phyloP scores from a whole-genome alignment of 2,888 invertebrate genomes.

The Cinara cedri region DNA sequence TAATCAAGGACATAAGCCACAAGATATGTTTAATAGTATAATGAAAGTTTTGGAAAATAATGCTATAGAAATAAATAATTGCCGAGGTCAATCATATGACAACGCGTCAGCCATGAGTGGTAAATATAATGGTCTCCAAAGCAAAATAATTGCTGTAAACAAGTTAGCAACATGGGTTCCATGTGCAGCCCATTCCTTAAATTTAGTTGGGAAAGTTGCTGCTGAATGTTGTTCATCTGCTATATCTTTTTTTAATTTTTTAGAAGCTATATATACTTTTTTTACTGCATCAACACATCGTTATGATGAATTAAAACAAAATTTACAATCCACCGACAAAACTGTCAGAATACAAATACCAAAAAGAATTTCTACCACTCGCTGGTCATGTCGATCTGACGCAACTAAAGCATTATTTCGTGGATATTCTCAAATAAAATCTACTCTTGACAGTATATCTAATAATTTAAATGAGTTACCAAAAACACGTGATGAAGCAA shows the following conservation, averaged over 20 bases:
- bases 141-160: constrained; percentile 61
- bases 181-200: too few relatives aligned
- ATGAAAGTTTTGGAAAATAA: too few relatives aligned
- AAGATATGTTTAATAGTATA: too few relatives aligned
- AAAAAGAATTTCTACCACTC: constrained; percentile 22
- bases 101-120: too few relatives aligned
- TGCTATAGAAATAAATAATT: constrained; percentile 60
- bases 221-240: constrained; percentile 35
- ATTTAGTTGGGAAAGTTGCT: too few relatives aligned
- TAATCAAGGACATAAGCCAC: constrained; percentile 61
- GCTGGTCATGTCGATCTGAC: constrained; percentile 21
- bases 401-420: constrained; percentile 23
- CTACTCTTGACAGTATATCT: constrained; percentile 14
- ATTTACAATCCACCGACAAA: constrained; percentile 3
- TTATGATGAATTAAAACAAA: constrained; percentile 16
- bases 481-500: constrained; percentile 23
- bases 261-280: constrained; percentile 10
- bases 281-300: constrained; percentile 10
- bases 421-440: constrained; percentile 23
- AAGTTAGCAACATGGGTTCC: constrained; percentile 60
- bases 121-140: constrained; percentile 60
- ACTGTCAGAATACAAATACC: background rate
- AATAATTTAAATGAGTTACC: constrained; percentile 27
- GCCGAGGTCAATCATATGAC: constrained; percentile 61
- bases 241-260: constrained; percentile 10